A percentile compares a stretch with the other conserved stretches of the same genome.
phyloP scores from a whole-genome alignment of 2,888 invertebrate species.

The Eupithecia vulgata region DNA sequence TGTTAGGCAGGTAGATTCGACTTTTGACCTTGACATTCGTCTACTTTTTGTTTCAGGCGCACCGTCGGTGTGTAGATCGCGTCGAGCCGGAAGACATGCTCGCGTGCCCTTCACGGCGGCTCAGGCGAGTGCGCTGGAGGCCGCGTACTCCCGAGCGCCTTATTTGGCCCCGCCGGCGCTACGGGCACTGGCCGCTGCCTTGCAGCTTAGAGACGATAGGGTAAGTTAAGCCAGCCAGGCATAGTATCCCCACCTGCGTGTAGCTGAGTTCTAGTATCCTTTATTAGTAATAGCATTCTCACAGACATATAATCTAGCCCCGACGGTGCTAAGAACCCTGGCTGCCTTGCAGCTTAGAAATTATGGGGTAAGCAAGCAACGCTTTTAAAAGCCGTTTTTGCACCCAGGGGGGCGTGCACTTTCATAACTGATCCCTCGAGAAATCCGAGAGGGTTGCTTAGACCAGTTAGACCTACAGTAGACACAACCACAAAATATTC shows the following conservation, averaged over 20 bases:
- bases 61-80: constrained; percentile 68
- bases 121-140: constrained; percentile 87
- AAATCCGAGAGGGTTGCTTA: not conserved
- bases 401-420: not conserved
- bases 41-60: constrained; percentile 49
- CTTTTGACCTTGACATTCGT: constrained; percentile 48
- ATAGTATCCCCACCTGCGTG: not conserved
- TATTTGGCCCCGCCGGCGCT: constrained; percentile 89
- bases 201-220: constrained; percentile 87
- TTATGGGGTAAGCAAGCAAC: too few species aligned
- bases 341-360: too few species aligned
- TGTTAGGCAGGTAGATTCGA: not conserved
- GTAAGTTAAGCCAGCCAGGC: constrained; percentile 68
- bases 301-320: too few species aligned
- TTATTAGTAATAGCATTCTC: too few species aligned
- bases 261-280: not conserved
- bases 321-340: too few species aligned
- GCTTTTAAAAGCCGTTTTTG: not conserved
- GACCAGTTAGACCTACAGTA: not conserved
- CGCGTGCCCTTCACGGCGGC: constrained; percentile 89
- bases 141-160: constrained; percentile 86
- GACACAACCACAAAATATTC: not conserved
- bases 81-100: constrained; percentile 86
- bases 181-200: constrained; percentile 83
- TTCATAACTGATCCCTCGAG: not conserved